phyloP scores from a whole-genome alignment of 2,888 invertebrate genomes.

The Drosophila fulvimacula region DNA sequence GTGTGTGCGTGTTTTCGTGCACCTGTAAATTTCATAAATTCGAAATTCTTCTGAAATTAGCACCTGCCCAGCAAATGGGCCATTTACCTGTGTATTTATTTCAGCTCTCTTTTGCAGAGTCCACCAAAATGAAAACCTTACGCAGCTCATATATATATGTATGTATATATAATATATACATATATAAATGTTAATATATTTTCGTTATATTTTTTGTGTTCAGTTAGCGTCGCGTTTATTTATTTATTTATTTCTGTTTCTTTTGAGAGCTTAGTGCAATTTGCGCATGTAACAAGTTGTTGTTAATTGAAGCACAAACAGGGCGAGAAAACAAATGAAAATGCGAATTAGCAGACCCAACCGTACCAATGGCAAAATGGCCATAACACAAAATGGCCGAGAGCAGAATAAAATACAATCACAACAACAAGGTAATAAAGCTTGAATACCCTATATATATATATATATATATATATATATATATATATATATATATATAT shows the following conservation, averaged over 20 bases:
- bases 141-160: constrained; percentile 27
- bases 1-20: constrained; percentile 6
- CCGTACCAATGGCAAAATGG: constrained; percentile 54
- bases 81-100: constrained; percentile 28
- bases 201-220: constrained; percentile 16
- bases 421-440: not conserved
- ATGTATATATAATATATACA: constrained; percentile 20
- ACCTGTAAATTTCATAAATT: constrained; percentile 60
- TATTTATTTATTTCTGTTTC: constrained; percentile 49
- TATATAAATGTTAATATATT: constrained; percentile 24
- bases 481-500: no score
- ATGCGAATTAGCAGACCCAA: constrained; percentile 54
- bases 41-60: constrained; percentile 68
- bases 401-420: constrained; percentile 1
- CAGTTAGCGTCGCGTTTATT: constrained; percentile 65
- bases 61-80: constrained; percentile 56
- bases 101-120: constrained; percentile 19
- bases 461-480: not conserved
- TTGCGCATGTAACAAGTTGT: constrained; percentile 79
- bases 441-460: constrained; percentile 15
- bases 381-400: constrained; percentile 65
- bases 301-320: constrained; percentile 79
- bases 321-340: constrained; percentile 61
- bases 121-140: constrained; percentile 63
- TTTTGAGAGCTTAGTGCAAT: constrained; percentile 62